Evolutionary conservation across 2,888 invertebrate genomes (phyloP), one percentile per base, ranked within the genome.

Genomic region (Eilema griseolum): DNA sequence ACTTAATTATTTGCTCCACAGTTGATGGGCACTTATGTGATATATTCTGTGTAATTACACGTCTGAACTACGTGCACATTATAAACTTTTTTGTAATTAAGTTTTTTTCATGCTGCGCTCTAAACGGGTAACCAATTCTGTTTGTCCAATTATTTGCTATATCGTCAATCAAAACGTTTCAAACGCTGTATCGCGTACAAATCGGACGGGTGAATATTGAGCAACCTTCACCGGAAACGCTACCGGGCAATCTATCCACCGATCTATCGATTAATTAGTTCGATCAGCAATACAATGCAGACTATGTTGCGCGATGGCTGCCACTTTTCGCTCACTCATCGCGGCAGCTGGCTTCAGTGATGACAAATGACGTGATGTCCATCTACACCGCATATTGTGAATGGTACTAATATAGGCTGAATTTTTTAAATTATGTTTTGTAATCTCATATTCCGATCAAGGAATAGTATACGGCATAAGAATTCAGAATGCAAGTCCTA

Each of bases 231-330:
- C 95, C 94, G 95, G 95, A 95, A 95, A 93, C 84, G 94, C 93
- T 92, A 92, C 93, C 86, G 93, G 90, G 82, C 90, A 91, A 95
- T 95, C 95, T 91, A 91, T 87, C 87, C 80, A 82, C 79, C 90
- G 92, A 95, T 95, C 94, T 93, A 89, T 88, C 91, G 92, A 92
- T 94, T 95, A 95, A 95, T 95, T 95, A 93, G 93, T 90, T 88
- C 86, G 92, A 93, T 94, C 92, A 79, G 83, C 86, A 80, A 85
- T 89, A 92, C 94, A 93, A 95, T 95, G 92, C 91, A 80, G 86
- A 89, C 92, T 87, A 95, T 94, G 95, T 92, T 90, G 91, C 88
- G 88, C 84, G 86, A 85, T 84, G 83, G 80, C 76, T 81, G 85
- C 83, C 81, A 86, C 82, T 88, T 93, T 95, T 93, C 90, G 94